Evolutionary conservation across 2,113 vertebrate species (phyloP).

Genomic region (Larimichthys polyactis): DNA sequence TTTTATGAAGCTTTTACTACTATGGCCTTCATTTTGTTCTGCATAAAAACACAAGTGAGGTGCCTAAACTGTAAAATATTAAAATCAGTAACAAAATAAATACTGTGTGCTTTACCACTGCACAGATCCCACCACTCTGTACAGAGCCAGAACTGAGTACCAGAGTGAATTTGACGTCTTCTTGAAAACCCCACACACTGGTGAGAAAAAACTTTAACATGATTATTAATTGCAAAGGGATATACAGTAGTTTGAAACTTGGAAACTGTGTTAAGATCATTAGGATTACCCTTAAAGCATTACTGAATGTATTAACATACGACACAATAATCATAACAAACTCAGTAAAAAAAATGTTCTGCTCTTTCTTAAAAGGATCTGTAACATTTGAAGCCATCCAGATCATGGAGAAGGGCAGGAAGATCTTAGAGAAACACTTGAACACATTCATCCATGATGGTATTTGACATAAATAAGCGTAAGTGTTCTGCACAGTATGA

Average conservation of each 20-base stretch:
- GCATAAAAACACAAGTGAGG: background rate
- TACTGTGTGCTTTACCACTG: constrained; percentile 5
- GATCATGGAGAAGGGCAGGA: constrained; percentile 77
- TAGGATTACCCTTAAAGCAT: background rate
- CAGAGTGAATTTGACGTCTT: constrained; percentile 76
- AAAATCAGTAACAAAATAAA: background rate
- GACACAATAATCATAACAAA: background rate
- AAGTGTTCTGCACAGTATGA: constrained; percentile 14
- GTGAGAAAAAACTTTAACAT: constrained; percentile 42
- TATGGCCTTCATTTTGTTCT: background rate
- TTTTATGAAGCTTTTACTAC: background rate
- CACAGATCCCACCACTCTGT: constrained; percentile 79
- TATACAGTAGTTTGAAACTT: background rate
- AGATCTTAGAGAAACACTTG: constrained; percentile 80
- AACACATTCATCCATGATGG: constrained; percentile 71
- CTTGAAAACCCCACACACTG: constrained; percentile 16
- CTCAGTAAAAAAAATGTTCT: background rate
- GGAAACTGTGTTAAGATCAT: background rate
- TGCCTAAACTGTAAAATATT: too few species aligned
- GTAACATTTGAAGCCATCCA: constrained; percentile 64
- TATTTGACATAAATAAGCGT: constrained; percentile 43
- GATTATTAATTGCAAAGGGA: background rate
- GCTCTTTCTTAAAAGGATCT: constrained; percentile 51
- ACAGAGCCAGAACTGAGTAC: constrained; percentile 81
- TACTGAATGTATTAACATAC: background rate